phyloP scores from a whole-genome alignment of 2,113 vertebrate species.

The Rhinoderma darwinii region DNA sequence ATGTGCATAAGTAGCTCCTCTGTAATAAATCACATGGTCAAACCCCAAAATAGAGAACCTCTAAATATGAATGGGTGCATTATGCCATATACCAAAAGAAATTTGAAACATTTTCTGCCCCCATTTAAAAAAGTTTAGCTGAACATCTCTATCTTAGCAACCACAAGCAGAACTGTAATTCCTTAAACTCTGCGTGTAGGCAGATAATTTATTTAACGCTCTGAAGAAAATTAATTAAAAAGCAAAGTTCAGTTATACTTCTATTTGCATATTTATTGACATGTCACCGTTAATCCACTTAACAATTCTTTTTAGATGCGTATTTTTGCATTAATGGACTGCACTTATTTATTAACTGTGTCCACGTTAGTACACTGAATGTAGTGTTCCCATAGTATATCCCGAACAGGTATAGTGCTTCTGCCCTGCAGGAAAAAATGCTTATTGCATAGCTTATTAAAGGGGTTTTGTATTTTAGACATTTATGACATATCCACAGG shows the following conservation, averaged over 20 bases:
- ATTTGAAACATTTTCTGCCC: background rate
- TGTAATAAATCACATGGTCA: background rate
- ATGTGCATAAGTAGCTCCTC: background rate
- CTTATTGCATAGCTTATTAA: no score
- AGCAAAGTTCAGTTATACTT: slow-evolving; percentile 24
- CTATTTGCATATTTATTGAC: slow-evolving; percentile 32
- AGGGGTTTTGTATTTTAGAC: no score
- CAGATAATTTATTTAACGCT: slow-evolving; percentile 30
- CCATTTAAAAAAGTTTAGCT: background rate
- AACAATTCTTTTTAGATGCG: slow-evolving; percentile 5
- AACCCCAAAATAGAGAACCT: background rate
- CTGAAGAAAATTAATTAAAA: slow-evolving; percentile 36
- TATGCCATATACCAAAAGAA: background rate
- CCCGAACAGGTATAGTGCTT: background rate
- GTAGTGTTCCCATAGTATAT: background rate
- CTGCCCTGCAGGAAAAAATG: no score
- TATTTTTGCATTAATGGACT: background rate
- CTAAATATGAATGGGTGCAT: background rate
- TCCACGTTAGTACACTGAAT: background rate
- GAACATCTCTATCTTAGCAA: background rate
- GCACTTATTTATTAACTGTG: background rate
- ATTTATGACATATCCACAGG: no score
- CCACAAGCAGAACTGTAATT: slow-evolving; percentile 9
- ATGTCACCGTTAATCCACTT: slow-evolving; percentile 28
- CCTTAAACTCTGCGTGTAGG: slow-evolving; percentile 23